These are phyloP conservation scores for Micropterix aruncella DNA, from an alignment of 2,888 invertebrate species.

Conservation along the genomic window DNA sequence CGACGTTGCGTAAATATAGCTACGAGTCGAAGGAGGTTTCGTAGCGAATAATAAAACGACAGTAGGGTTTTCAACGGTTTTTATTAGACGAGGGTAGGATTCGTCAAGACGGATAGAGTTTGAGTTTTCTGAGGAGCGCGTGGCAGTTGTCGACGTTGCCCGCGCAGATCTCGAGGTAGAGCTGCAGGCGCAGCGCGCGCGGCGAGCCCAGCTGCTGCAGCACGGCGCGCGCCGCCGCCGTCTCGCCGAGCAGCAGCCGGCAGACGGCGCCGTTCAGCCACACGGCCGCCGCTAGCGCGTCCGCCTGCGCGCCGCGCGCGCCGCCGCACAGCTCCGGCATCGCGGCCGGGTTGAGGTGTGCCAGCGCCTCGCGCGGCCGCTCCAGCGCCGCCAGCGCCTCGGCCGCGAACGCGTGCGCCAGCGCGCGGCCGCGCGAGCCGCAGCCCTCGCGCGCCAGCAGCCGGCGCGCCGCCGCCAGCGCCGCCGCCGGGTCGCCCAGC, in stretches of 20 bases:
- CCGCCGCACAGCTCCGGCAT: conserved; percentile 37
- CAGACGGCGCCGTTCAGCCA: conserved; percentile 40
- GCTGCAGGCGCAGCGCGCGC: conserved; percentile 33
- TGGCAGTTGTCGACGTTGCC: conserved; percentile 38
- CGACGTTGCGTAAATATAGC: too few species aligned
- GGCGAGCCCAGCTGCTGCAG: conserved; percentile 34
- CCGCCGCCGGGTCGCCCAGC: conserved; percentile 68
- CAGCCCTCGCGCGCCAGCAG: conserved; percentile 47
- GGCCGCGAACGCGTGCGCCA: conserved; percentile 81
- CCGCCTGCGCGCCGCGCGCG: conserved; percentile 30
- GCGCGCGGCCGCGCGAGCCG: conserved; percentile 36
- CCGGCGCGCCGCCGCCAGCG: conserved; percentile 63
- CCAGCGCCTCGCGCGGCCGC: conserved; percentile 68
- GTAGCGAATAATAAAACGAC: too few species aligned
- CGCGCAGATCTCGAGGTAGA: conserved; percentile 40
- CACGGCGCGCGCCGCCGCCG: conserved; percentile 33
- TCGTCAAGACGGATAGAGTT: conserved; percentile 11
- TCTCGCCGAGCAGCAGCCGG: conserved; percentile 31
- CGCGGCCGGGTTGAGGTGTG: conserved; percentile 67
- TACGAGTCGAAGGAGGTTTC: too few species aligned
- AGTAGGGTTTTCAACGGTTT: too few species aligned
- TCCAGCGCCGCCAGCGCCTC: conserved; percentile 77
- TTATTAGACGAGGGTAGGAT: too few species aligned
- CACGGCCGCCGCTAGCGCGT: conserved; percentile 33
- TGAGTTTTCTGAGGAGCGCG: conserved; percentile 29